Conservation (phyloP, 2,797 vertebrate genomes). For the Astyanax mexicanus region DNA sequence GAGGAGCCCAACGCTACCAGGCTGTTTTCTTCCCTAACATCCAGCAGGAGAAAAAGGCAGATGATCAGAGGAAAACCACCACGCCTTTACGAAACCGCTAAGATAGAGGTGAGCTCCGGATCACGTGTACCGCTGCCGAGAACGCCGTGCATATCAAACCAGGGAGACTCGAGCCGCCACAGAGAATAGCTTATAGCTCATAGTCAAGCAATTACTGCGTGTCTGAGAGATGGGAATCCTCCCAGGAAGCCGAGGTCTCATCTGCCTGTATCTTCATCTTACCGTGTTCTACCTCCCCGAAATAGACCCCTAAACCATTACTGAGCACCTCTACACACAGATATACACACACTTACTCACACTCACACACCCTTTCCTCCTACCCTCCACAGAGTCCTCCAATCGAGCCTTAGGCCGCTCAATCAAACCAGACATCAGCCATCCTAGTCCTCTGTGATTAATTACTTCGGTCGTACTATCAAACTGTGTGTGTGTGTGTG, state of each 20-base stretch:
- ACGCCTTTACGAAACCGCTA: conserved; percentile 14
- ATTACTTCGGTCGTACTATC: conserved; percentile 59
- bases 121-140: conserved; percentile 10
- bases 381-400: conserved; percentile 30
- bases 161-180: background rate
- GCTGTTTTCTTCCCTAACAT: conserved; percentile 3
- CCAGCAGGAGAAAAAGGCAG: conserved; percentile 19
- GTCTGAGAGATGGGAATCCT: conserved; percentile 39
- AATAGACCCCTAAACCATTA: conserved; percentile 35
- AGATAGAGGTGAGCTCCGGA: conserved; percentile 12
- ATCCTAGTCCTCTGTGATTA: conserved; percentile 63
- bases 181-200: conserved; percentile 30
- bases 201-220: conserved; percentile 32
- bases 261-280: conserved; percentile 37
- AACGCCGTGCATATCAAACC: conserved; percentile 12
- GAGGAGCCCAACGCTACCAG: conserved; percentile 18
- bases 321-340: conserved; percentile 21
- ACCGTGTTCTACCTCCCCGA: conserved; percentile 11
- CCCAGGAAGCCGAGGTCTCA: conserved; percentile 18
- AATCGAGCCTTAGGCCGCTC: conserved; percentile 53
- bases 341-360: conserved; percentile 37
- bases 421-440: conserved; percentile 56
- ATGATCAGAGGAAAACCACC: conserved; percentile 16
- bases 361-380: too few relatives aligned
- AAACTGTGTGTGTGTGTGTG: conserved; percentile 38